Percentiles rank a stretch among this genome's conserved stretches.
phyloP scores from a whole-genome alignment of 2,113 vertebrate species.

The Mus pahari region DNA sequence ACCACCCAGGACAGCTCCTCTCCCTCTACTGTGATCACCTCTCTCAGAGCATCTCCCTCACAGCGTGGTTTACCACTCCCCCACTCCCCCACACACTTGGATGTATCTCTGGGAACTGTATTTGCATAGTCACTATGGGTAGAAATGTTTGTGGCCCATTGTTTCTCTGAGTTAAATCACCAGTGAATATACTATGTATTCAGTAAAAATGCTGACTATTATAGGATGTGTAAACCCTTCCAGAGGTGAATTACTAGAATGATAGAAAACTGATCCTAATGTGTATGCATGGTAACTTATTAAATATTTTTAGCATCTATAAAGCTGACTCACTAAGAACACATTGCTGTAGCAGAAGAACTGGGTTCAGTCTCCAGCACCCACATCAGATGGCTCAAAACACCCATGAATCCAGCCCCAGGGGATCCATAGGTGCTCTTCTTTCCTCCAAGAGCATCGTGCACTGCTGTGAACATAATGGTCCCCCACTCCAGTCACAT shows the following conservation, averaged over 20 bases:
- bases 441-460: not conserved
- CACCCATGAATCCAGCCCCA: not conserved
- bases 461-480: not conserved
- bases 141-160: not conserved
- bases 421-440: not conserved
- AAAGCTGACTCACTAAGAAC: not conserved
- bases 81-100: not conserved
- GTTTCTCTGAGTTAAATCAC: not conserved
- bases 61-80: not conserved
- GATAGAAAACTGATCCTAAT: not conserved
- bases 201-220: not conserved
- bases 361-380: not conserved
- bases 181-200: not conserved
- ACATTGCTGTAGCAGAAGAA: not conserved
- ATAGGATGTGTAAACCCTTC: not conserved
- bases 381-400: not conserved
- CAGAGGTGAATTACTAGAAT: not conserved
- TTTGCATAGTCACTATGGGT: not conserved
- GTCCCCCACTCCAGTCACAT: not conserved
- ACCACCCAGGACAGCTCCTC: not conserved
- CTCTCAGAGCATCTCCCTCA: not conserved
- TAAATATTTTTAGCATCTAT: not conserved
- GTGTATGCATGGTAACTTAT: not conserved
- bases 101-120: not conserved
- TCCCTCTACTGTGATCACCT: not conserved